Conservation (phyloP, 2,113 vertebrate species). For the Illadopsis cleaveri region DNA sequence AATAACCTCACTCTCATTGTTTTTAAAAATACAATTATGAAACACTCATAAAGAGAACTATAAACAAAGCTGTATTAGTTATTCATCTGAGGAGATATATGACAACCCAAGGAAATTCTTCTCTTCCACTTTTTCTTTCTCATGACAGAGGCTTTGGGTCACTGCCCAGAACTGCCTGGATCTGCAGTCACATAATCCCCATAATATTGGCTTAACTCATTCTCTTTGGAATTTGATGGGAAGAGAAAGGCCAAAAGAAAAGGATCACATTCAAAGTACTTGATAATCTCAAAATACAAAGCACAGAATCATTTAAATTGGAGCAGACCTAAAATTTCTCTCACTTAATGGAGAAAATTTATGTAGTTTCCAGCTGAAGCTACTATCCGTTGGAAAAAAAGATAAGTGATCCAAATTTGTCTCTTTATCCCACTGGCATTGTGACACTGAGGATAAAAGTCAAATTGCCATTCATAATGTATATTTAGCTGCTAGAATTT, state of each 20-base stretch:
- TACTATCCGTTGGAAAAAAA: not conserved
- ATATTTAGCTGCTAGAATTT: conserved; percentile 25
- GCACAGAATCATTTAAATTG: not conserved
- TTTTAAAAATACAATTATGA: not conserved
- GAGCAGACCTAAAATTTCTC: not conserved
- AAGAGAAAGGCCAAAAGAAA: not conserved
- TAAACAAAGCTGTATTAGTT: not conserved
- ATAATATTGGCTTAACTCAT: not conserved
- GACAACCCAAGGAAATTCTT: not conserved
- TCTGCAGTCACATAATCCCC: not conserved
- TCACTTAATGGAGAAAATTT: not conserved
- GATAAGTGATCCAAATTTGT: not conserved
- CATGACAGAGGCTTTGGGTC: not conserved
- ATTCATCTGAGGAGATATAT: not conserved
- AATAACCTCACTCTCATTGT: not conserved
- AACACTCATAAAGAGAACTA: not conserved
- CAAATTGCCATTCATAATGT: not conserved
- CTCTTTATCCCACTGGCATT: not conserved
- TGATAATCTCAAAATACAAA: not conserved
- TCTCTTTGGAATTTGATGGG: not conserved
- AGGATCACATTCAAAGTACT: not conserved
- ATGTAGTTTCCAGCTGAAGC: not conserved
- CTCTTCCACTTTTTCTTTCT: not conserved
- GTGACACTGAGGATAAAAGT: conserved; percentile 1
- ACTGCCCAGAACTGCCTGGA: not conserved